Evolutionary conservation across 2,888 invertebrate species (phyloP).

Genomic region (Thumatha senex): DNA sequence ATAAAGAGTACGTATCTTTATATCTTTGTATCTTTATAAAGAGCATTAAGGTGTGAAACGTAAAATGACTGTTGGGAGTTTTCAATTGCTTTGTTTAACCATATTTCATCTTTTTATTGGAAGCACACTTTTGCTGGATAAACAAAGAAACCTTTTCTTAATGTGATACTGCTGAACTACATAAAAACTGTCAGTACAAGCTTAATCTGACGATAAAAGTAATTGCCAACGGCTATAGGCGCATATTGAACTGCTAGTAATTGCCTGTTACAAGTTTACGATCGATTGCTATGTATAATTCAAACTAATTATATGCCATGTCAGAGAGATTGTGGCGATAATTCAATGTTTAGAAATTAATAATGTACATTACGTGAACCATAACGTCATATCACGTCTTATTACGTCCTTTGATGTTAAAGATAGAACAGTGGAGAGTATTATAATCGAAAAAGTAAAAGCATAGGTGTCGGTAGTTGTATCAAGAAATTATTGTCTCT

Average conservation of each 20-base stretch:
- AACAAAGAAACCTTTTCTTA: too few species aligned
- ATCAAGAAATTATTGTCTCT: constrained; percentile 18
- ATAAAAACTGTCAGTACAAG: constrained; percentile 1
- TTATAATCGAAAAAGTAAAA: too few species aligned
- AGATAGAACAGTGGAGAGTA: constrained; percentile 15
- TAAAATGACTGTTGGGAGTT: too few species aligned
- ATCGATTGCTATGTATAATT: constrained; percentile 24
- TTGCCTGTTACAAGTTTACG: constrained; percentile 23
- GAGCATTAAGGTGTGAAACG: too few species aligned
- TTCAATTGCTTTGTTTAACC: too few species aligned
- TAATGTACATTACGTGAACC: constrained; percentile 28
- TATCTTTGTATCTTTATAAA: too few species aligned
- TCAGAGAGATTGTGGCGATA: constrained; percentile 30
- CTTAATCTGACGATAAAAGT: constrained; percentile 7
- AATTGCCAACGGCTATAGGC: constrained; percentile 7
- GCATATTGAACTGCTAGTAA: constrained; percentile 27
- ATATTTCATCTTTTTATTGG: too few species aligned
- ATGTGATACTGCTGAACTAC: neutral
- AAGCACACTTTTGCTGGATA: too few species aligned
- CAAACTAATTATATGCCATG: constrained; percentile 22
- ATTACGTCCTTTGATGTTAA: constrained; percentile 21
- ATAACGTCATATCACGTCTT: constrained; percentile 21
- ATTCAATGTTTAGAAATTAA: constrained; percentile 30
- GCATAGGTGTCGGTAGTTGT: constrained; percentile 7
- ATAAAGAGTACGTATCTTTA: too few species aligned